Evolutionary conservation across 2,888 invertebrate species (phyloP), one percentile per base, ranked within the genome.

Genomic region (Drosophila atroscutellata): DNA sequence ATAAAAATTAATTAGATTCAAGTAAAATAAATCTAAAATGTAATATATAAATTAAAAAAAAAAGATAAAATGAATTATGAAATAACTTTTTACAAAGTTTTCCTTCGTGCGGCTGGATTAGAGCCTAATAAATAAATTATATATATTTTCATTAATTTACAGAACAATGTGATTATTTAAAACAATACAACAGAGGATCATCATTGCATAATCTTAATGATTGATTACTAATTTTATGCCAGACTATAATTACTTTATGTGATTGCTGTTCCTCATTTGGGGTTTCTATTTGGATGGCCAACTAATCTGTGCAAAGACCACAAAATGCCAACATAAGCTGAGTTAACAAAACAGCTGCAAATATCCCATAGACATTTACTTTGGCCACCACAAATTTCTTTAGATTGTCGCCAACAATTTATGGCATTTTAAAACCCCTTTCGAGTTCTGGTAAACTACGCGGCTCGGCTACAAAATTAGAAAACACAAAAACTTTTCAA

Each of bases 401-500:
- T 42, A 52, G 51, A 55, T 54, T 72, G 69, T 66, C 39, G 34
- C 20, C 13, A 39, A 34, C 68, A 81, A 90, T 89, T 90, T 89
- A 89, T 89, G 84, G 71, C 69, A 79, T 76, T 86, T 75, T 72
- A 77, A 80, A 80, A 86, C 84, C 90, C 90, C 86, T 84, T 86
- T 75, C 64, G 62, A 49, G 72, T 71, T 61, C 37, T 65, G 45
- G 24, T 34, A 56, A 30, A 47, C 49, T 74, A 86, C 84, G 65
- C 67, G 69, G 55, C 34, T 37, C 32, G 65, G 69, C 73, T 87
- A 84, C 76, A 66, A 74, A 84, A 82, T 84, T 89, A 85, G 89
- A 82, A 79, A 68, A 65, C 24, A 68, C 52, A 37, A 24, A 55
- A 18, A 54, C 56, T 86, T 86, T 90, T 89, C 83, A 58, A 81